Base-by-base conservation (phyloP, 2,113 vertebrate genomes). In the Oplegnathus fasciatus region DNA sequence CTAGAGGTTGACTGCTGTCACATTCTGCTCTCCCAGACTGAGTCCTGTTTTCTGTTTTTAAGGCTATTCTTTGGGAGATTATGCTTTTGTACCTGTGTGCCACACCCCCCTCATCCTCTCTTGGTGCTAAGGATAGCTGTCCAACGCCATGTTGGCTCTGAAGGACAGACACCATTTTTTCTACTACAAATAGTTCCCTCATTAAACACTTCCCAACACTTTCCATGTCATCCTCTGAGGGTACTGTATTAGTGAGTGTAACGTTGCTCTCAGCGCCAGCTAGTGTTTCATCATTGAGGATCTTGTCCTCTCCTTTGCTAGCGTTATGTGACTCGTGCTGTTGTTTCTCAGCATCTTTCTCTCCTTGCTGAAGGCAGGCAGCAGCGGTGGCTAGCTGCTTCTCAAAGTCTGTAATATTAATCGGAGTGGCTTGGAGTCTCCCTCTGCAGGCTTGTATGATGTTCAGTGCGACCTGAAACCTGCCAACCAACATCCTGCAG, bases 381-480 rank as follows among this genome's bases (percentile, higher is more conserved):
- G 95, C 92, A 2, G 94, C 96, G 0, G 91, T 89, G 14, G 91
- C 79, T 2, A 98, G 91, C 5, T 92, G 92, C 1, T 71, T 83
- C 87, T 97, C 96, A 40, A 97, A 78, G 44, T 94, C 92, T 46
- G 62, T 44, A 73, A 83, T 22, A 80, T 84, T 26, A 85, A 94
- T 24, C 3, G 80, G 48, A 8, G 61, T 80, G 4, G 91, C 77
- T 44, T 90, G 94, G 0, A 97, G 93, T 40, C 95, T 95, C 60
- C 97, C 96, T 22, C 94, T 94, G 90, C 97, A 97, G 64, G 92
- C 94, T 80, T 96, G 95, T 44, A 98, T 83, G 55, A 96, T 96
- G 18, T 92, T 92, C 70, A 96, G 92, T 0, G 96, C 96, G 32
- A 95, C 92, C 57, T 94, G 89, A 0, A 96, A 97, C 89, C 95